phyloP scores from a whole-genome alignment of 2,113 vertebrate genomes.

The Bubalus kerabau region DNA sequence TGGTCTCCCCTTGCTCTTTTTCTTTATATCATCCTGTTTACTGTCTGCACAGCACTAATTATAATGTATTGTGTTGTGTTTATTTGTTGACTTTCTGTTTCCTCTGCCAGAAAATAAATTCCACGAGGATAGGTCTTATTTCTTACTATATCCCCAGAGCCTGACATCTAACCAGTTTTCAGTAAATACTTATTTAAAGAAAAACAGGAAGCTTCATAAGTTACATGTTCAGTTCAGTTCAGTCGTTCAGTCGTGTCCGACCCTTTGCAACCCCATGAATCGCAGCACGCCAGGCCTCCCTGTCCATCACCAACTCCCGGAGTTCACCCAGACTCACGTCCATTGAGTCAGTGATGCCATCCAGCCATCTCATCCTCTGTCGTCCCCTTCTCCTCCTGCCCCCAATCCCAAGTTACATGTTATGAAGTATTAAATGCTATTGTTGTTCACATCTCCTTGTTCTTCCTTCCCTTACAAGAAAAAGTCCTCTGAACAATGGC shows the following conservation, averaged over 20 bases:
- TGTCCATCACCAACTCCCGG: no score
- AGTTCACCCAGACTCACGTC: no score
- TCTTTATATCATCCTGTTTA: background rate
- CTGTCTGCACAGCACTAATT: background rate
- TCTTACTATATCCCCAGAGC: background rate
- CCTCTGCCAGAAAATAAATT: background rate
- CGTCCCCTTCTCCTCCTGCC: no score
- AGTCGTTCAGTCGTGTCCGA: no score
- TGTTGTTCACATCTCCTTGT: background rate
- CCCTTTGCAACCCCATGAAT: no score
- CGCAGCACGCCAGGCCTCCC: no score
- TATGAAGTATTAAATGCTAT: background rate
- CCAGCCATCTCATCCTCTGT: no score
- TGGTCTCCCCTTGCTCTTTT: background rate
- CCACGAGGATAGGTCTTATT: background rate
- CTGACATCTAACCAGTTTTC: background rate
- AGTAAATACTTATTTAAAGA: constrained; percentile 1
- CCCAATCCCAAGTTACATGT: background rate
- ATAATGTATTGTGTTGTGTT: background rate
- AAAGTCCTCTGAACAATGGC: background rate
- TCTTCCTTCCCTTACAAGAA: background rate
- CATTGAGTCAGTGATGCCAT: no score
- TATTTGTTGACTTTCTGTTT: background rate
- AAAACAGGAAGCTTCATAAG: constrained; percentile 19
- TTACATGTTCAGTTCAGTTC: background rate